Conservation (phyloP, 2,888 invertebrate species). For the Neuroscelio doddi region DNA sequence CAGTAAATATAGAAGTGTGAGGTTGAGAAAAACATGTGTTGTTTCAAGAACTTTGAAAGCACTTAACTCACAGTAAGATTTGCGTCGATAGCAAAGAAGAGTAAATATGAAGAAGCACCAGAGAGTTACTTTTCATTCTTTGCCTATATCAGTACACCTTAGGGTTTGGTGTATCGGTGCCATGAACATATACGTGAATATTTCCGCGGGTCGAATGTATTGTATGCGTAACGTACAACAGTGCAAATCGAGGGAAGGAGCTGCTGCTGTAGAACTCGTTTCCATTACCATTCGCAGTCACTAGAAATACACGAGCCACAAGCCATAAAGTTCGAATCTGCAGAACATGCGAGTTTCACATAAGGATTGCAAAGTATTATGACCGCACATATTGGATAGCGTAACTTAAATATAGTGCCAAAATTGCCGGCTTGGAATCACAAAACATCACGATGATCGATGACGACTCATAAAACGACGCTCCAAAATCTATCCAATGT, state of each 20-base stretch:
- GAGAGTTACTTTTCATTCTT: neutral
- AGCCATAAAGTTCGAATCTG: conserved; percentile 34
- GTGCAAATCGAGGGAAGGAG: neutral
- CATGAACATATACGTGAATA: conserved; percentile 1
- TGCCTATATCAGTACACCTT: too few relatives aligned
- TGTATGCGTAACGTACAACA: neutral
- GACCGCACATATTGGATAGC: conserved; percentile 31
- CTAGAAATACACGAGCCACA: conserved; percentile 27
- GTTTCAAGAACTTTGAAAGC: too few relatives aligned
- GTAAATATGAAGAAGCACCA: neutral
- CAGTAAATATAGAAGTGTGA: too few relatives aligned
- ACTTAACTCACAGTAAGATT: too few relatives aligned
- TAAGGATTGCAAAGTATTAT: conserved; percentile 26
- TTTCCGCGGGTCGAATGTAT: conserved; percentile 7
- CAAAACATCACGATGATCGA: too few relatives aligned
- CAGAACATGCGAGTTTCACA: conserved; percentile 29
- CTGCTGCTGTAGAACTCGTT: conserved; percentile 27
- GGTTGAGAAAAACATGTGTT: too few relatives aligned
- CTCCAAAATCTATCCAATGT: too few relatives aligned
- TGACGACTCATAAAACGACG: too few relatives aligned
- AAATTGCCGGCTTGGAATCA: conserved; percentile 19
- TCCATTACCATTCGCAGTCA: conserved; percentile 26
- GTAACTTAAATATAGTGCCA: conserved; percentile 25
- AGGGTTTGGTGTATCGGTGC: conserved; percentile 1
- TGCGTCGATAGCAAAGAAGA: too few relatives aligned